These are phyloP conservation scores for Phacellophora camtschatica DNA, from an alignment of 30 jellyfish, hydroid and myxozoan genomes.

Conservation along the genomic window DNA sequence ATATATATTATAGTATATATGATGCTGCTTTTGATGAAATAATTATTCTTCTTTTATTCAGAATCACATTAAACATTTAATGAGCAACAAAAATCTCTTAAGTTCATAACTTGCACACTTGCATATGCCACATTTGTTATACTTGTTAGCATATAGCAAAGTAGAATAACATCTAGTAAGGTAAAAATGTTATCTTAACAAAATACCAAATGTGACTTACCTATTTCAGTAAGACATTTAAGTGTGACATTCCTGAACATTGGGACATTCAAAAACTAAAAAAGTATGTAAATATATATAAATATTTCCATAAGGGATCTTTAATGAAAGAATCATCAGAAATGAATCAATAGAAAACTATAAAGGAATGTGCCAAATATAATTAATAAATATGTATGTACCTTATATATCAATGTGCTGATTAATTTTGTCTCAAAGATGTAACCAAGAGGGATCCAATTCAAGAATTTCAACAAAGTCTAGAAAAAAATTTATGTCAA, in stretches of 20 bases:
- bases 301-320: too few relatives aligned
- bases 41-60: too few relatives aligned
- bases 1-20: too few relatives aligned
- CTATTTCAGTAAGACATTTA: constrained; percentile 95
- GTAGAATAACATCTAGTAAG: too few relatives aligned
- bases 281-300: too few relatives aligned
- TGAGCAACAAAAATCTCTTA: too few relatives aligned
- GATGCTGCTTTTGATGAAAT: too few relatives aligned
- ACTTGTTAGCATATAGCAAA: not conserved
- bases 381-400: constrained; percentile 1
- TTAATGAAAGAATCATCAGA: too few relatives aligned
- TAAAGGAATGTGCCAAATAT: not conserved
- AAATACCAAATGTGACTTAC: constrained; percentile 17
- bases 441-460: constrained; percentile 99
- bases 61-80: too few relatives aligned
- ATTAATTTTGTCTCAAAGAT: constrained; percentile 94
- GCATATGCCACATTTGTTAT: too few relatives aligned
- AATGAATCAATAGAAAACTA: not conserved
- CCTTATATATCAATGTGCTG: constrained; percentile 93
- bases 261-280: constrained; percentile 93
- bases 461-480: constrained; percentile 88
- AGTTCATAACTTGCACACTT: too few relatives aligned
- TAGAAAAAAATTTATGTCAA: too few relatives aligned
- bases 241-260: constrained; percentile 96
- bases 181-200: not conserved